Evolutionary conservation across 2,113 vertebrate species (phyloP).

Genomic region (Ifrita kowaldi): DNA sequence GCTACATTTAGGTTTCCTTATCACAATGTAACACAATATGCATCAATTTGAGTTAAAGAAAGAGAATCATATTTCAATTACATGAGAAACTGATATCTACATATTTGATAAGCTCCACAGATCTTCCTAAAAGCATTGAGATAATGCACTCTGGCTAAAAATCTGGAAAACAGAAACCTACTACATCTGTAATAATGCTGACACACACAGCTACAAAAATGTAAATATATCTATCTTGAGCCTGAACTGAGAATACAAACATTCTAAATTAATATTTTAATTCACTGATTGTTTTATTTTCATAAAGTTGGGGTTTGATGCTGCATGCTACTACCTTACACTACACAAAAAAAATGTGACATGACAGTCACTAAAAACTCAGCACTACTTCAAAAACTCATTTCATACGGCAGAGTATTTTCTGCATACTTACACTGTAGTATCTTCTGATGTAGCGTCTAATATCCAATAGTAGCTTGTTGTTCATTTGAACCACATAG

Average conservation of each 20-base stretch:
- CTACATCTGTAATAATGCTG: background rate
- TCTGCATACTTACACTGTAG: slow-evolving; percentile 84
- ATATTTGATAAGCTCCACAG: background rate
- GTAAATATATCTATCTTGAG: background rate
- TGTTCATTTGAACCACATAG: slow-evolving; percentile 76
- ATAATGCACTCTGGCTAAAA: background rate
- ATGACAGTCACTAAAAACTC: background rate
- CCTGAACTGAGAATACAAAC: background rate
- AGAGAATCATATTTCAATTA: background rate
- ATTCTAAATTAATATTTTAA: background rate
- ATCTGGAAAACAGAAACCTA: background rate
- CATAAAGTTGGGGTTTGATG: background rate
- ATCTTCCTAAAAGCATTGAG: background rate
- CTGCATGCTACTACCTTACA: background rate
- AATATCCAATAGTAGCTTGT: slow-evolving; percentile 89
- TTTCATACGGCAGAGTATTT: background rate
- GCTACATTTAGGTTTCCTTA: background rate
- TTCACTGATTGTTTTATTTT: background rate
- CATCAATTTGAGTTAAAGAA: background rate
- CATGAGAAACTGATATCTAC: background rate
- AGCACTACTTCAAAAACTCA: background rate
- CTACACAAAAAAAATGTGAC: background rate
- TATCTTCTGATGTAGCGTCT: slow-evolving; percentile 85
- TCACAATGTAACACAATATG: background rate
- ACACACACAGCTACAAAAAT: background rate